Evolutionary conservation across 2,797 vertebrate species (phyloP).

Genomic region (Sebastes cheni): DNA sequence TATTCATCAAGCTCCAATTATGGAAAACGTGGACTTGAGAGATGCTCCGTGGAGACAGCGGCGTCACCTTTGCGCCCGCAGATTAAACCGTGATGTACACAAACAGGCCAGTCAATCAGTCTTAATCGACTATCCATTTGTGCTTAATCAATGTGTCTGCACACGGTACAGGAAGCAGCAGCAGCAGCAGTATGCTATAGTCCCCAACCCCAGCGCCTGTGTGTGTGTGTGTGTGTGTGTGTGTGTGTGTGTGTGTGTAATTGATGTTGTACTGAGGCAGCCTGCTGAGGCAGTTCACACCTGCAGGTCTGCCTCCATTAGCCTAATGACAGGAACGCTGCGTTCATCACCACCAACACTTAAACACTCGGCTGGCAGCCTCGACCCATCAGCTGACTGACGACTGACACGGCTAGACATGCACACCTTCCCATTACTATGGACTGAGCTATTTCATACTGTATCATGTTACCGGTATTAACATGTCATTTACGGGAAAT

Average conservation of each 20-base stretch:
- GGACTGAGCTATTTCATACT: background rate
- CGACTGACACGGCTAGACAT: slow-evolving; percentile 9
- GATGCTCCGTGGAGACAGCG: background rate
- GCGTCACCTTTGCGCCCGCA: slow-evolving; percentile 11
- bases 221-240: slow-evolving; percentile 14
- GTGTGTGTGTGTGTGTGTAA: slow-evolving; percentile 21
- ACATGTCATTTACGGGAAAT: slow-evolving; percentile 30
- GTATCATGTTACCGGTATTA: background rate
- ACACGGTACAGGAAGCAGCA: slow-evolving; percentile 17
- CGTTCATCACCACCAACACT: slow-evolving; percentile 61
- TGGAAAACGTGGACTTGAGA: slow-evolving; percentile 18
- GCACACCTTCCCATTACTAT: slow-evolving; percentile 1
- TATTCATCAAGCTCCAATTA: slow-evolving; percentile 12
- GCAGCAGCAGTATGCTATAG: background rate
- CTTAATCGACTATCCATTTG: slow-evolving; percentile 47
- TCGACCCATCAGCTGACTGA: slow-evolving; percentile 34
- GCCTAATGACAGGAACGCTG: slow-evolving; percentile 66
- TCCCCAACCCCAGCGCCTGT: background rate
- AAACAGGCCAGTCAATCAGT: slow-evolving; percentile 41
- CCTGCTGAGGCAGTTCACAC: slow-evolving; percentile 65
- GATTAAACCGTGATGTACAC: slow-evolving; percentile 37
- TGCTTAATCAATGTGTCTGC: slow-evolving; percentile 51
- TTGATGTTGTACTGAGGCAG: slow-evolving; percentile 45
- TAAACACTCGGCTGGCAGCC: slow-evolving; percentile 45
- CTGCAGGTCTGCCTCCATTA: slow-evolving; percentile 72